Conservation (phyloP, 2,797 vertebrate species). For the Acipenser oxyrinchus region DNA sequence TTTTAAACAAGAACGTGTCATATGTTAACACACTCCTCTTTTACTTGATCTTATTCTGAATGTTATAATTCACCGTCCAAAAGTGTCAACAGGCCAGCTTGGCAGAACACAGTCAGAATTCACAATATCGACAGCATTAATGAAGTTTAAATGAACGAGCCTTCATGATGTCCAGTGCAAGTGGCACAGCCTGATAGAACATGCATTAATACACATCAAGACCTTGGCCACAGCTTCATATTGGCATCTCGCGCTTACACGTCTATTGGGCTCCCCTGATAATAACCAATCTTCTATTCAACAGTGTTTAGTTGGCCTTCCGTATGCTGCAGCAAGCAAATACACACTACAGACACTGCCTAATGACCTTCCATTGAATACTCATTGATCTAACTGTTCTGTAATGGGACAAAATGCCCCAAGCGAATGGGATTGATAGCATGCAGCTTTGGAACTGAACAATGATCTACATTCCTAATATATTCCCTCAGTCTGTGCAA, state of each 20-base stretch:
- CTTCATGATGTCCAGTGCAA: slow-evolving; percentile 12
- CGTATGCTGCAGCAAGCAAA: slow-evolving; percentile 12
- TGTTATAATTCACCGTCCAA: too few species aligned
- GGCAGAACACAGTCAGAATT: slow-evolving; percentile 1
- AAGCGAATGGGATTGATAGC: slow-evolving; percentile 18
- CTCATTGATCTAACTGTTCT: slow-evolving; percentile 24
- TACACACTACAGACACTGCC: slow-evolving; percentile 21
- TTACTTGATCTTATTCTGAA: too few species aligned
- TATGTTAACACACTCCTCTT: too few species aligned
- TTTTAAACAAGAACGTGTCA: too few species aligned
- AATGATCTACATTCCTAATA: slow-evolving; percentile 21
- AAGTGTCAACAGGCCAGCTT: slow-evolving; percentile 10
- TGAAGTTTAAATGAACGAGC: slow-evolving; percentile 21
- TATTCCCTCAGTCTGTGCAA: slow-evolving; percentile 11
- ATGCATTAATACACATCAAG: slow-evolving; percentile 19
- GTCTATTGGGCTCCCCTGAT: slow-evolving; percentile 18
- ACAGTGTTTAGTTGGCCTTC: slow-evolving; percentile 23
- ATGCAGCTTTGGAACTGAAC: slow-evolving; percentile 15
- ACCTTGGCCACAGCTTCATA: slow-evolving; percentile 15
- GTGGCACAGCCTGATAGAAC: slow-evolving; percentile 12
- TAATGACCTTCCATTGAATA: slow-evolving; percentile 26
- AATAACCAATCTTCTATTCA: slow-evolving; percentile 24
- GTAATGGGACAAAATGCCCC: slow-evolving; percentile 22
- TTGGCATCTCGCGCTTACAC: slow-evolving; percentile 14
- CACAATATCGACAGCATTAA: slow-evolving; percentile 20